These are phyloP conservation scores for Lordiphosa andalusiaca DNA, from an alignment of 2,888 invertebrate species.

Conservation along the genomic window DNA sequence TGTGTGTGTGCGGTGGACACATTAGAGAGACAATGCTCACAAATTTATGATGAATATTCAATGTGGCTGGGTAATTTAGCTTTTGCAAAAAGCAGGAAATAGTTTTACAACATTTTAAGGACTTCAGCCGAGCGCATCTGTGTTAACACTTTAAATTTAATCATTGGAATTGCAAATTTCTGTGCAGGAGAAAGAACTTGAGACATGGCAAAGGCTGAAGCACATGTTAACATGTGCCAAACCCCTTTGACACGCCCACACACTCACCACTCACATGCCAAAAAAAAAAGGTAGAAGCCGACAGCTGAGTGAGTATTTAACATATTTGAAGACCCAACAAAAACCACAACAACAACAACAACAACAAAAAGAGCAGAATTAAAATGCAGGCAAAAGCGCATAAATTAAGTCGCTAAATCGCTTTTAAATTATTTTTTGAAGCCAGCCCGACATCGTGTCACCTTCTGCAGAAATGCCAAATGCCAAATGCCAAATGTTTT, in stretches of 20 bases:
- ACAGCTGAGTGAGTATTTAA: conserved; percentile 44
- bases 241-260: conserved; percentile 17
- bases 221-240: conserved; percentile 57
- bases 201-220: conserved; percentile 12
- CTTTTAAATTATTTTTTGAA: conserved; percentile 52
- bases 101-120: too few species aligned
- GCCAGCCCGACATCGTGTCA: conserved; percentile 1
- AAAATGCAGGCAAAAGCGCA: conserved; percentile 53
- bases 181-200: conserved; percentile 1
- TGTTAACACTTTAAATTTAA: too few species aligned
- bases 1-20: conserved; percentile 20
- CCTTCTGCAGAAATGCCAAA: conserved; percentile 1
- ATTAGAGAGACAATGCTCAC: conserved; percentile 26
- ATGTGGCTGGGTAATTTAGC: too few species aligned
- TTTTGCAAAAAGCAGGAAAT: too few species aligned
- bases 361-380: conserved; percentile 56
- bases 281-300: conserved; percentile 37
- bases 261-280: conserved; percentile 18
- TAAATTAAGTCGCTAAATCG: conserved; percentile 63
- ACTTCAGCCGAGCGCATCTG: too few species aligned
- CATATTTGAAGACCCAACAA: conserved; percentile 48
- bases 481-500: conserved; percentile 17
- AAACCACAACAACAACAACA: conserved; percentile 21
- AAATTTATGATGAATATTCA: too few species aligned
- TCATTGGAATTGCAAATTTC: too few species aligned